Evolutionary conservation across 2,797 vertebrate species (phyloP).

Genomic region (Malurus leucopterus): DNA sequence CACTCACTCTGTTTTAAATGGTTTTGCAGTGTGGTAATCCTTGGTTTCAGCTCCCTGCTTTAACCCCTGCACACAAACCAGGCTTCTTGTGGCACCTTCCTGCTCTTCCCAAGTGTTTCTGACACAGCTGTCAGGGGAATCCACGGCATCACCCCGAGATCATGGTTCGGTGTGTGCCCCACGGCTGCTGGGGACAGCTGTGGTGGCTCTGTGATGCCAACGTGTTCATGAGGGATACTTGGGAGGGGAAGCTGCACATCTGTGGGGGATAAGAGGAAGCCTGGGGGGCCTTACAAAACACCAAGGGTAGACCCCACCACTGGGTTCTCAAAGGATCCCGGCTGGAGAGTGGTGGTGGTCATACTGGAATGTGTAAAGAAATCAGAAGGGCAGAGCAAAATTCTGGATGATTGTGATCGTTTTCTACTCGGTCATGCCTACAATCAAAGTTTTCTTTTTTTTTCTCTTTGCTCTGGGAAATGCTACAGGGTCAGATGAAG

Average conservation of each 20-base stretch:
- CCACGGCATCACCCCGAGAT: fast-evolving
- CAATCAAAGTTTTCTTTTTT: conserved; percentile 31
- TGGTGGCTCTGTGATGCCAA: background rate
- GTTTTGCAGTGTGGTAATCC: background rate
- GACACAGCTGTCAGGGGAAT: fast-evolving
- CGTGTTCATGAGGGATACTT: background rate
- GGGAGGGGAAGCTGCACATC: background rate
- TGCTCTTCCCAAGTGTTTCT: background rate
- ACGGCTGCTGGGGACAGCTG: fast-evolving
- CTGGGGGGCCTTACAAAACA: background rate
- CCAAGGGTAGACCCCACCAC: fast-evolving
- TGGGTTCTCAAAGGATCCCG: fast-evolving
- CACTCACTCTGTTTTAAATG: background rate
- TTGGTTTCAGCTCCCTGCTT: background rate
- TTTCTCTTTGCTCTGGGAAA: conserved; percentile 37
- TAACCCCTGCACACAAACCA: background rate
- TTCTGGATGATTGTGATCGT: background rate
- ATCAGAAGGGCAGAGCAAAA: background rate
- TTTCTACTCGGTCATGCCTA: background rate
- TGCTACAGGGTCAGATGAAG: conserved; percentile 41
- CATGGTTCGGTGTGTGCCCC: fast-evolving
- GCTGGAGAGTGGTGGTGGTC: background rate
- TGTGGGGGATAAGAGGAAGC: background rate
- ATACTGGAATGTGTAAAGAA: background rate
- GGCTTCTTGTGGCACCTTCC: background rate